Evolutionary conservation across 35 echinoderm and acorn worm species (phyloP), one percentile per base, ranked within the genome.

Genomic region (Hemicentrotus pulcherrimus): DNA sequence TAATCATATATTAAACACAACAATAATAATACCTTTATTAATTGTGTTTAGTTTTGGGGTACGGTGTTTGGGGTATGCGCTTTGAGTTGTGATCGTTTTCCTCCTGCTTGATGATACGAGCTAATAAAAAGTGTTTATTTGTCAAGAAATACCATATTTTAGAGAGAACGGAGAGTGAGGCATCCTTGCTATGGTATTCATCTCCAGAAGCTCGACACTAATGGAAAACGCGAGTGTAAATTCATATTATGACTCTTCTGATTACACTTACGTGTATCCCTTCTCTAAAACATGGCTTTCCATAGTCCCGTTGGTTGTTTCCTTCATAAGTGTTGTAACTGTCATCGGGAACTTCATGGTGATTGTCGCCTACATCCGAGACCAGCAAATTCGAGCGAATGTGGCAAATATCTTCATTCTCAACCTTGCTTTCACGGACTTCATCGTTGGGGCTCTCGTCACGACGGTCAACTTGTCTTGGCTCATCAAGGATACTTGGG

Each of bases 381-480:
- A 96, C 22, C 31, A 52, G 47, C 70, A 61, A 31, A 96, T 96
- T 46, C 60, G 65, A 31, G 55, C 59, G 15, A 94, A 70, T 7
- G 92, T 96, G 31, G 65, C 95, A 14, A 96, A 96, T 94, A 9
- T 47, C 16, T 94, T 94, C 41, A 96, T 96, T 86, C 95, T 96
- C 5, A 97, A 96, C 94, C 87, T 97, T 10, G 89, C 95, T 19
- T 88, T 97, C 6, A 87, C 95, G 18, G 97, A 97, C 92, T 46
- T 97, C 31, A 86, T 97, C 8, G 95, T 96, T 32, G 97, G 97
- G 4, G 28, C 88, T 5, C 88, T 97, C 32, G 91, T 96, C 46
- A 55, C 94, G 86, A 92, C 95, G 3, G 35, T 97, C 14, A 96
- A 96, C 59, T 41, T 90, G 2, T 6, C 85, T 58, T 97, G 97